phyloP scores from a whole-genome alignment of 2,797 vertebrate genomes.

The Aldrovandia affinis region DNA sequence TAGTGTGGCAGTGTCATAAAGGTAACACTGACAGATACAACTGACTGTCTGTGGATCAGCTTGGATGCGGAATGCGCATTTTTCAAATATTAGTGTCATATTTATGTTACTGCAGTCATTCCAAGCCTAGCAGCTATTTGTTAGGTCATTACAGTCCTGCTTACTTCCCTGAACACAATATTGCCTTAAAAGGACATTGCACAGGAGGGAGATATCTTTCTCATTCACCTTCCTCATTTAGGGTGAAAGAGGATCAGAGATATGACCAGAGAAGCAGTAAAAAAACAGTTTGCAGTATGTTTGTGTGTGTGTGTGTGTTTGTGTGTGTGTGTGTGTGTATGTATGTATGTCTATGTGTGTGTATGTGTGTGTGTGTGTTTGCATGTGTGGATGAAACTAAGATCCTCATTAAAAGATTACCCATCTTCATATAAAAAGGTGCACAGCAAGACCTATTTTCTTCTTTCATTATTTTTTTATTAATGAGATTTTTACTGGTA shows the following conservation, averaged over 20 bases:
- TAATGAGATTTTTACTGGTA: neutral
- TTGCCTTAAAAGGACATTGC: slow-evolving; percentile 19
- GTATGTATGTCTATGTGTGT: too few relatives aligned
- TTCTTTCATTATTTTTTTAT: neutral
- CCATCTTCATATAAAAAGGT: neutral
- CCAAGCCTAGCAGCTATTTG: neutral
- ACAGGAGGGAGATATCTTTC: too few relatives aligned
- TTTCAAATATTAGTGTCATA: neutral
- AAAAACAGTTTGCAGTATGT: too few relatives aligned
- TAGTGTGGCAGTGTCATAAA: neutral
- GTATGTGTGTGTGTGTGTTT: too few relatives aligned
- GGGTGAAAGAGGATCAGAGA: too few relatives aligned
- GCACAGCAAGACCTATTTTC: neutral
- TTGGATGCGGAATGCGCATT: neutral
- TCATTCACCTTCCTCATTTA: too few relatives aligned
- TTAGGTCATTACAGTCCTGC: neutral
- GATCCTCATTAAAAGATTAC: neutral
- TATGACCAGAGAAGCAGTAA: too few relatives aligned
- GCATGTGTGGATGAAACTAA: neutral
- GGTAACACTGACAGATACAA: neutral
- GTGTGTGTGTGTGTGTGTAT: too few relatives aligned
- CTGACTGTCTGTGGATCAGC: neutral
- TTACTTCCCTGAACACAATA: neutral
- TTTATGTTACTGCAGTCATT: neutral
- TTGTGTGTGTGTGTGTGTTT: too few relatives aligned